Base-by-base conservation (phyloP, 2,797 vertebrate species). In the Galagoides demidoff region DNA sequence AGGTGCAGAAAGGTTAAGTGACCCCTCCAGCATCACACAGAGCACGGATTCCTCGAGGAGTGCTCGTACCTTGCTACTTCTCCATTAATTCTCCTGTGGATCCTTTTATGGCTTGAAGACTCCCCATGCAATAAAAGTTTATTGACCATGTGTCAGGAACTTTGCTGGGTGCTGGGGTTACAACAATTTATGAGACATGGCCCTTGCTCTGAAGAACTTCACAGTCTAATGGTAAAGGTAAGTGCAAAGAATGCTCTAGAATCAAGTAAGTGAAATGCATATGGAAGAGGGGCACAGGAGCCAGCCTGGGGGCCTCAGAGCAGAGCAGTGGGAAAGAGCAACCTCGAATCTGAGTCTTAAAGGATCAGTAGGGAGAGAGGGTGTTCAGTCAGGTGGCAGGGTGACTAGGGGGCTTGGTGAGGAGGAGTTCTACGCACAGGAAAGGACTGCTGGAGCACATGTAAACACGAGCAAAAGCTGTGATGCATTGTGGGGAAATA, bases 31-130 rank as follows among this genome's bases (percentile, higher is more conserved):
- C 49, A 90, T 43, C 71, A 20, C 52, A 13, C 66, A 73, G 74
- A 95, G 70, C 71, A 68, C 10, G 25, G 59, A 63, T 83, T 92
- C 96, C 81, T 92, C 29, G 11, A 90, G 92, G 95, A 90, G 91
- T 88, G 20, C 66, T 94, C 3, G 2, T 52, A 74, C 91, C 59
- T 34, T 94, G 93, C 95, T 96, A 92, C 96, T 96, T 96, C 96
- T 97, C 93, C 95, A 95, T 96, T 96, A 96, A 97, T 96, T 98
- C 97, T 96, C 95, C 92, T 95, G 96, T 88, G 97, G 96, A 96
- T 98, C 96, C 92, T 96, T 97, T 98, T 96, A 96, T 94, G 86
- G 68, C 59, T 95, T 96, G 91, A 98, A 95, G 94, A 95, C 97
- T 97, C 97, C 96, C 94, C 93, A 20, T 83, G 95, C 89, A 87